Evolutionary conservation across 64 coral and sea anemone genomes (phyloP), one percentile per base, ranked within the genome.

Genomic region (Catalaphyllia jardinei): DNA sequence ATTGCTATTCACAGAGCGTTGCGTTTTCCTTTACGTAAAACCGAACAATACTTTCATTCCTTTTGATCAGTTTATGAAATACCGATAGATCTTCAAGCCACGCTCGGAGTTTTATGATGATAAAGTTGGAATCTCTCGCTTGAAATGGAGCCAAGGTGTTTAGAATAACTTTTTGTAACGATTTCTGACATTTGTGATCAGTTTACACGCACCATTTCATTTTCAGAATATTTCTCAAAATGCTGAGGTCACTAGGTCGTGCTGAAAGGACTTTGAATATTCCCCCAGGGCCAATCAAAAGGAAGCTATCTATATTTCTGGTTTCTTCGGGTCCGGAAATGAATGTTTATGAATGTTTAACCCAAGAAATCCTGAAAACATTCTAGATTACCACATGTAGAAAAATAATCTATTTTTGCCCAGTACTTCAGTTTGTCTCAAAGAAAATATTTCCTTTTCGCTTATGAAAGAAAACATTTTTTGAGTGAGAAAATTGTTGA

Each of bases 1-100:
- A 85, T 85, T 85, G 31, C 81, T 85, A 85, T 85, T 85, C 81
- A 85, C 25, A 85, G 39, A 71, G 62, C 61, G 67, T 69, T 85
- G 18, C 79, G 63, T 17, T 71, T 71, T 71, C 63, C 81, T 71
- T 85, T 69, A 63, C 81, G 62, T 38, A 60, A 60, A 13, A 62
- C 13, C 54, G 78, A 69, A 85, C 55, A 62, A 81, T 62, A 62
- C 55, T 38, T 29, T 67, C 60, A 8, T 71, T 69, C 22, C 67
- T 71, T 64, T 85, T 69, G 65, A 27, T 29, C 65, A n/a, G 22
- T 69, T 69, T 27, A 65, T 27, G 7, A 51, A 39, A 4, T 24
- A 69, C 8, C 60, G 11, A 71, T 13, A 29, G 67, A 25, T 63
- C 20, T 52, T 38, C 39, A 22, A 85, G 42, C 42, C 42, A 46